phyloP scores from a whole-genome alignment of 2,888 invertebrate species.

The Rhorus exstirpatorius region DNA sequence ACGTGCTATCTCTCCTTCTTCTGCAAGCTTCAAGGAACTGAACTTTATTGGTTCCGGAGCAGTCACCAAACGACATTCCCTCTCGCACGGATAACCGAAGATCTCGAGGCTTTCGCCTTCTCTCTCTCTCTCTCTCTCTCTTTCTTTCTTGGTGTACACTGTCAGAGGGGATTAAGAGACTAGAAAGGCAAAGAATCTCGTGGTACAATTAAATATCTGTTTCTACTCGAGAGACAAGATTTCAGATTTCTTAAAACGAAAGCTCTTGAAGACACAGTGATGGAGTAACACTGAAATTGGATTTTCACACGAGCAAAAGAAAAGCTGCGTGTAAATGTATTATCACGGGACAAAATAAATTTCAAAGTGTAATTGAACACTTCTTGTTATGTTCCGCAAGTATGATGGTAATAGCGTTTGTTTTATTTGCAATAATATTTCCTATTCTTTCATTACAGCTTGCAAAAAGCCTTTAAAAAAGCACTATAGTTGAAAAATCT shows the following conservation, averaged over 20 bases:
- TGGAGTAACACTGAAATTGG: not conserved
- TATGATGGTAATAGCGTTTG: too few relatives aligned
- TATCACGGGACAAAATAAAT: too few relatives aligned
- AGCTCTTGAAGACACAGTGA: not conserved
- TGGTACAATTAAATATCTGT: constrained; percentile 50
- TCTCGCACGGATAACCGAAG: constrained; percentile 65
- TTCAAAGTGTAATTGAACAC: too few relatives aligned
- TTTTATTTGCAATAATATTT: too few relatives aligned
- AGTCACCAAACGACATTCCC: constrained; percentile 57
- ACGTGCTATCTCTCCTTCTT: constrained; percentile 27
- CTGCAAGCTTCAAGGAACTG: constrained; percentile 53
- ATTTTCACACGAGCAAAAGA: not conserved
- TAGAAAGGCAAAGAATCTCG: constrained; percentile 17
- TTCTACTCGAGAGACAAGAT: constrained; percentile 2
- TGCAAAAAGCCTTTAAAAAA: too few relatives aligned
- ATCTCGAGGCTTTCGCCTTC: constrained; percentile 58
- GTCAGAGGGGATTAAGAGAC: constrained; percentile 37
- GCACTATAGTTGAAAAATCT: too few relatives aligned
- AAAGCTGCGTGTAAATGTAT: not conserved
- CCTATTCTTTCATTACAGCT: too few relatives aligned
- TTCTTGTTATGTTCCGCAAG: too few relatives aligned
- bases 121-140: not conserved
- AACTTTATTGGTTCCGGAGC: constrained; percentile 69
- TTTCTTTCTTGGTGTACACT: not conserved
- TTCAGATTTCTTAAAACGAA: constrained; percentile 2